Conservation (phyloP, 2,113 vertebrate genomes). For the Rhineura floridana region DNA sequence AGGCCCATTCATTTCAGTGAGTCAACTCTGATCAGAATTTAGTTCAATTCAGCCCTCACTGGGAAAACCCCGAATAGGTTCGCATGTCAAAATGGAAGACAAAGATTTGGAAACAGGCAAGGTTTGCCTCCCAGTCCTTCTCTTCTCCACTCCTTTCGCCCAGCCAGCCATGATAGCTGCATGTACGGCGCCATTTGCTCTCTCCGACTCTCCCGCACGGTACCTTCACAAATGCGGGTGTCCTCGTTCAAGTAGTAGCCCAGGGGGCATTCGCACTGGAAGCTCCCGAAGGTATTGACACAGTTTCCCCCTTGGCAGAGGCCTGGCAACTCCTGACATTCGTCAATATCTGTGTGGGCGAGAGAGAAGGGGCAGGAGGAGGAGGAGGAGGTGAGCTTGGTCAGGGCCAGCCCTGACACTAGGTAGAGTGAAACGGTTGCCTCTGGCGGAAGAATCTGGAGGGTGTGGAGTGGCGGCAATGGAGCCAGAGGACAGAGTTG, state of each 20-base stretch:
- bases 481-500: too few species aligned
- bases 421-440: background rate
- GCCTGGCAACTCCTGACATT: slow-evolving; percentile 92
- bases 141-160: too few species aligned
- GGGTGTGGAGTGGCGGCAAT: too few species aligned
- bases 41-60: too few species aligned
- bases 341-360: slow-evolving; percentile 84
- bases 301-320: slow-evolving; percentile 93
- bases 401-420: too few species aligned
- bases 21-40: too few species aligned
- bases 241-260: slow-evolving; percentile 91
- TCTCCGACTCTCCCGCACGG: fast-evolving
- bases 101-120: too few species aligned
- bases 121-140: too few species aligned
- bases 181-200: fast-evolving
- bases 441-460: too few species aligned
- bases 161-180: fast-evolving
- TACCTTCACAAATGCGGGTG: slow-evolving; percentile 91
- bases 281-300: slow-evolving; percentile 93
- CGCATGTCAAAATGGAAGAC: too few species aligned
- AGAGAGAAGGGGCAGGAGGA: background rate
- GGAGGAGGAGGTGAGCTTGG: background rate
- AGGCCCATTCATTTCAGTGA: too few species aligned
- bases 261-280: slow-evolving; percentile 90
- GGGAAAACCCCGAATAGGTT: too few species aligned